Evolutionary conservation across 2,888 invertebrate genomes (phyloP).

Genomic region (Baccha elongata): DNA sequence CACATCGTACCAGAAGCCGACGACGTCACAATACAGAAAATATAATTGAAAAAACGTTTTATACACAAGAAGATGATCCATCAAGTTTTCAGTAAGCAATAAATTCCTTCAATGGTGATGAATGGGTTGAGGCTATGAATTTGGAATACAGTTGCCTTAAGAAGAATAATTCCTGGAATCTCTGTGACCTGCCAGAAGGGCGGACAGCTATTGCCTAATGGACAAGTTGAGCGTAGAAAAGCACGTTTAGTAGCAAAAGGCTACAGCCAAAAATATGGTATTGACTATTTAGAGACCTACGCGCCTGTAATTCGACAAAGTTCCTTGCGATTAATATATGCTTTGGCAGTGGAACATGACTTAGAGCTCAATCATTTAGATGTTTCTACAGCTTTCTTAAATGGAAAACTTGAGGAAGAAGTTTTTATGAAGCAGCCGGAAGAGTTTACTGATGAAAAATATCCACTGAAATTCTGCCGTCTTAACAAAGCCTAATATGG

Average conservation of each 20-base stretch:
- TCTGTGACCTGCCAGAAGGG: slow-evolving; percentile 43
- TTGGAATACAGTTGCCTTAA: slow-evolving; percentile 74
- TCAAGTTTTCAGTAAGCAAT: background rate
- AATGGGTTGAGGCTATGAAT: slow-evolving; percentile 67
- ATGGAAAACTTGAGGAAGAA: slow-evolving; percentile 11
- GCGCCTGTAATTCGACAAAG: slow-evolving; percentile 30
- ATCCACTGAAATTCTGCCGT: slow-evolving; percentile 16
- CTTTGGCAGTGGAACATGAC: slow-evolving; percentile 49
- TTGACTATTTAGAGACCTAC: slow-evolving; percentile 25
- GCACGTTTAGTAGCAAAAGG: slow-evolving; percentile 37
- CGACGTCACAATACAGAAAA: background rate
- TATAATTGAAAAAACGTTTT: slow-evolving; percentile 9
- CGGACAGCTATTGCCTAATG: slow-evolving; percentile 21
- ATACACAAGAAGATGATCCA: slow-evolving; percentile 10
- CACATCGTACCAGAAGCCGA: slow-evolving; percentile 7
- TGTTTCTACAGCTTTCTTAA: slow-evolving; percentile 56
- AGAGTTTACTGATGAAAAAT: slow-evolving; percentile 8
- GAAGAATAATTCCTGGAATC: slow-evolving; percentile 69
- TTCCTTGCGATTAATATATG: slow-evolving; percentile 48
- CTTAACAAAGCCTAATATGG: slow-evolving; percentile 35
- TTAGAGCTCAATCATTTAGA: slow-evolving; percentile 53
- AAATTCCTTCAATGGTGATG: background rate
- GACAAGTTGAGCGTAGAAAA: slow-evolving; percentile 25
- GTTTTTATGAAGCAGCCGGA: slow-evolving; percentile 25
- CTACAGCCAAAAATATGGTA: slow-evolving; percentile 32